Evolutionary conservation across 1,140 invertebrate genomes (phyloP), one percentile per base, ranked within the genome.

Genomic region (Protaetia brevitarsis): DNA sequence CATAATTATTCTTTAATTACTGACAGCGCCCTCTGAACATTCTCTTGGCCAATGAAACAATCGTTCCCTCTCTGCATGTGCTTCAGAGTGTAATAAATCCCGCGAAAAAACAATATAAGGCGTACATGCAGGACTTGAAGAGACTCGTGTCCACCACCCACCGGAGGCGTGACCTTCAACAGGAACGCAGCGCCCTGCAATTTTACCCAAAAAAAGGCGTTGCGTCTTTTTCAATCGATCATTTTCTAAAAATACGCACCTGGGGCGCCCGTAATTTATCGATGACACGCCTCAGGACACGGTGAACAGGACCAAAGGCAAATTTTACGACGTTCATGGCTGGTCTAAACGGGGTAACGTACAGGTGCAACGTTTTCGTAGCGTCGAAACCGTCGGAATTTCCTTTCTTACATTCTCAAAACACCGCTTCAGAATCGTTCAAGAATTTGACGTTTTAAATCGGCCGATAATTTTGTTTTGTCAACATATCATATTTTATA

Each of bases 21-120:
- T 29, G 26, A 27, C 57, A n/a, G 57, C 57, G 8, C 57, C 11
- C 3, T 16, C 29, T 6, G 57, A 59, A 59, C 26, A 59, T 29
- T n/a, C 30, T 59, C 8, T 27, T 29, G 11, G 57, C 57, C 16
- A 59, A 10, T 2, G 57, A 28, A 31, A 59, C 57, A 5, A 59
- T 59, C 11, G 57, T 59, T 59, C 57, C n/a, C 57, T n/a, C 29
- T 26, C 29, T 16, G 57, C 57, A 59, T 59, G n/a, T 59, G 27
- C 13, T 31, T 59, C 57, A 59, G 16, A 7, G 29, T 59, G n/a
- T 29, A 59, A 28, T 29, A 59, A n/a, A 59, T 29, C 4, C 27
- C 57, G n/a, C 6, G 57, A 3, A 7, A 11, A 59, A 27, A 59
- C 16, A 26, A 59, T n/a, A 19, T 59, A 59, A 28, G n/a, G 29